These are phyloP conservation scores for Chitala chitala DNA, from an alignment of 2,113 vertebrate species.

Conservation along the genomic window DNA sequence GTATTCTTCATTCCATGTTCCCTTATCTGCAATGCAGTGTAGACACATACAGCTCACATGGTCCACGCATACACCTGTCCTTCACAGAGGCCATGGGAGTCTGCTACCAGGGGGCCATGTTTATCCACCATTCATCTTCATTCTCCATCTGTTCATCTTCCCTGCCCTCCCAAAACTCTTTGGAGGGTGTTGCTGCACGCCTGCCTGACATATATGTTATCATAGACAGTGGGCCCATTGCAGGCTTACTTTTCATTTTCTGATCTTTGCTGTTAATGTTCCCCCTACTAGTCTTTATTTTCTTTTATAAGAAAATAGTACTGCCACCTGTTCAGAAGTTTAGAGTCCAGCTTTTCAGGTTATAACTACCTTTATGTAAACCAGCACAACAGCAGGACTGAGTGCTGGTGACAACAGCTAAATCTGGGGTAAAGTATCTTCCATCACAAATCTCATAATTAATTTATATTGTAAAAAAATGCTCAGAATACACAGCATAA, in stretches of 20 bases:
- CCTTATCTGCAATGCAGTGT: too few species aligned
- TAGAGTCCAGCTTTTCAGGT: conserved; percentile 15
- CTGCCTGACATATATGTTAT: not conserved
- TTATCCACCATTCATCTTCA: not conserved
- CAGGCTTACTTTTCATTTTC: not conserved
- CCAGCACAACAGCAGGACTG: not conserved
- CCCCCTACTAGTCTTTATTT: not conserved
- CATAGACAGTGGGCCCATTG: not conserved
- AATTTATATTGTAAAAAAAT: too few species aligned
- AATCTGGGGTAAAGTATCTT: not conserved
- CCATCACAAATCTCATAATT: too few species aligned
- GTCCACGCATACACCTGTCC: too few species aligned
- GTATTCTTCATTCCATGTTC: not conserved
- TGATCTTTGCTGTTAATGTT: not conserved
- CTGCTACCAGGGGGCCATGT: not conserved
- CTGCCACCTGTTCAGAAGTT: conserved; percentile 19
- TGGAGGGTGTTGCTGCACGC: not conserved
- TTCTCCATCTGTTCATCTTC: not conserved
- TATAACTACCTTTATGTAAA: not conserved
- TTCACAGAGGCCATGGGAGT: too few species aligned
- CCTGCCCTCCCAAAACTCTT: not conserved
- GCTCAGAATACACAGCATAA: too few species aligned
- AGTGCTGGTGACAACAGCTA: not conserved
- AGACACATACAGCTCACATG: too few species aligned
- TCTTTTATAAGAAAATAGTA: conserved; percentile 15